Percentiles rank a stretch among this genome's conserved stretches.
Evolutionary conservation across 1,140 invertebrate species (phyloP).

Genomic region (Stegodyphus mimosarum): DNA sequence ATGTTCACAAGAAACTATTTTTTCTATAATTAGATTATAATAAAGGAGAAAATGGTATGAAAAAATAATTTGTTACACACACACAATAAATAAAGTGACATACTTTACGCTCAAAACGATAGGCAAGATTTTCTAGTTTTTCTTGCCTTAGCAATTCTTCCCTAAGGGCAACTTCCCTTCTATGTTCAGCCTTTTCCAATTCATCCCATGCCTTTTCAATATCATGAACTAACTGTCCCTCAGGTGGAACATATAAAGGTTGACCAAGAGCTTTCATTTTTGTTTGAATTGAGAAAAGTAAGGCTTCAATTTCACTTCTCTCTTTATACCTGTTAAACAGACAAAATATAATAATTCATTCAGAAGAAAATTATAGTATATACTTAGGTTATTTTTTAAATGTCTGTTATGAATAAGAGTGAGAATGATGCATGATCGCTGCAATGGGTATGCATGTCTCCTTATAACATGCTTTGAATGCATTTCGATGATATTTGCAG

Average conservation of each 20-base stretch:
- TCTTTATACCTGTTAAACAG: conserved; percentile 83
- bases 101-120: conserved; percentile 95
- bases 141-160: conserved; percentile 93
- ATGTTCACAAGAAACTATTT: too few species aligned
- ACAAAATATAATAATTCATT: neutral
- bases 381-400: neutral
- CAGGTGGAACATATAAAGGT: conserved; percentile 87
- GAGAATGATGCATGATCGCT: too few species aligned
- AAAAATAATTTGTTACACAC: too few species aligned
- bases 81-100: neutral
- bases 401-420: too few species aligned
- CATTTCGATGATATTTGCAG: too few species aligned
- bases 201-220: conserved; percentile 92
- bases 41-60: too few species aligned
- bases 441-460: too few species aligned
- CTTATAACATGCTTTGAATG: too few species aligned
- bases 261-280: conserved; percentile 93
- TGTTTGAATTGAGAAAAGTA: conserved; percentile 97
- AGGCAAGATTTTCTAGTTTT: conserved; percentile 92
- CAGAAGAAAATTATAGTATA: neutral
- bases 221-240: conserved; percentile 89
- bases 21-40: too few species aligned
- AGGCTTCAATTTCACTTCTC: conserved; percentile 94
- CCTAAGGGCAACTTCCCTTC: conserved; percentile 89
- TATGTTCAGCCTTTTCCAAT: conserved; percentile 94